Evolutionary conservation across 2,888 invertebrate genomes (phyloP).

Genomic region (Amphipyra berbera): DNA sequence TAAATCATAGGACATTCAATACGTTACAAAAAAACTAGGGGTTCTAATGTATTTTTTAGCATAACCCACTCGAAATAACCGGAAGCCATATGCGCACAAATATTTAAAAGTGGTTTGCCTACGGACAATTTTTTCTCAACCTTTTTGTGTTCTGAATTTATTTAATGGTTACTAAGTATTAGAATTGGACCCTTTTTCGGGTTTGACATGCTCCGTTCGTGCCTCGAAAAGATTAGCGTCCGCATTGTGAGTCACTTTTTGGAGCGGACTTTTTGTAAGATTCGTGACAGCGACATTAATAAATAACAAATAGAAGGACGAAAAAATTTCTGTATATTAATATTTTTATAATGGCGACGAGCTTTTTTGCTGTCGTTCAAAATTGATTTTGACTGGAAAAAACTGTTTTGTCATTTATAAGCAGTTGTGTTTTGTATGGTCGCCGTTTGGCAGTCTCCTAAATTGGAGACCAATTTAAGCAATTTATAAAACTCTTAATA

Average conservation of each 20-base stretch:
- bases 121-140: slow-evolving; percentile 75
- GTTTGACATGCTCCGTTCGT: slow-evolving; percentile 79
- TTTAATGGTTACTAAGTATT: slow-evolving; percentile 88
- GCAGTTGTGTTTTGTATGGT: slow-evolving; percentile 21
- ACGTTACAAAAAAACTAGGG: slow-evolving; percentile 68
- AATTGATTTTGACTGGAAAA: slow-evolving; percentile 60
- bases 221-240: slow-evolving; percentile 85
- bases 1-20: slow-evolving; percentile 77
- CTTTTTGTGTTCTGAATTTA: slow-evolving; percentile 82
- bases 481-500: slow-evolving; percentile 2
- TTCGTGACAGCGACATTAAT: slow-evolving; percentile 84
- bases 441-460: slow-evolving; percentile 1
- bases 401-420: slow-evolving; percentile 41
- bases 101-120: slow-evolving; percentile 86
- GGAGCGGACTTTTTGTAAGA: slow-evolving; percentile 72
- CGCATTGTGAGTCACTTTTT: slow-evolving; percentile 84
- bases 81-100: slow-evolving; percentile 89
- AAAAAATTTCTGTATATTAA: slow-evolving; percentile 76
- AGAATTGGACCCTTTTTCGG: slow-evolving; percentile 82
- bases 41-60: slow-evolving; percentile 78
- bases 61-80: slow-evolving; percentile 88
- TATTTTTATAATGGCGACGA: slow-evolving; percentile 71
- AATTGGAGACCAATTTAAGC: slow-evolving; percentile 12
- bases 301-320: slow-evolving; percentile 82
- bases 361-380: slow-evolving; percentile 61